These are phyloP conservation scores for Cyclophora albipunctata DNA, from an alignment of 2,888 invertebrate species.

Conservation along the genomic window DNA sequence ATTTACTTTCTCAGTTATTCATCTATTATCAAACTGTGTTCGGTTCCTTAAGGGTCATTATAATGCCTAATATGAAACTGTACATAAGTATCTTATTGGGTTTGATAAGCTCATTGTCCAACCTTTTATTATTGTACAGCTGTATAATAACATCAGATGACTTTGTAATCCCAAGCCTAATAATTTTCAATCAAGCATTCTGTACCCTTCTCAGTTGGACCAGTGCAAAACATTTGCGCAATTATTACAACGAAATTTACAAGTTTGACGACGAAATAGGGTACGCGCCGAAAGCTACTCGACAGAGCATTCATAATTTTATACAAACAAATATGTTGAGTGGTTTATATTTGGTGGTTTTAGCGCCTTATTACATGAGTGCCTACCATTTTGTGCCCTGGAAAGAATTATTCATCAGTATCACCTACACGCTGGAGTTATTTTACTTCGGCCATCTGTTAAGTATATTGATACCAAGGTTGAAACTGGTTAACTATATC, in stretches of 20 bases:
- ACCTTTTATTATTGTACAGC: too few species aligned
- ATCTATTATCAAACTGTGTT: slow-evolving; percentile 26
- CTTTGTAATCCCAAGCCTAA: too few species aligned
- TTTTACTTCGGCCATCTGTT: slow-evolving; percentile 44
- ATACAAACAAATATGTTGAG: slow-evolving; percentile 6
- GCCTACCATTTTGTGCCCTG: too few species aligned
- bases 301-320: slow-evolving; percentile 29
- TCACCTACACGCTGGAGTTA: slow-evolving; percentile 32
- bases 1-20: slow-evolving; percentile 35
- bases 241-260: slow-evolving; percentile 32
- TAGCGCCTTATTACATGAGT: too few species aligned
- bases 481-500: slow-evolving; percentile 40
- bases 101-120: too few species aligned
- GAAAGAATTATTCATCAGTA: slow-evolving; percentile 1
- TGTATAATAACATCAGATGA: too few species aligned
- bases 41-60: slow-evolving; percentile 33
- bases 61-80: slow-evolving; percentile 10
- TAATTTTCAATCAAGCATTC: too few species aligned
- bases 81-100: too few species aligned
- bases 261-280: slow-evolving; percentile 39
- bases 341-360: too few species aligned
- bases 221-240: too few species aligned
- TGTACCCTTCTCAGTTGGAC: too few species aligned
- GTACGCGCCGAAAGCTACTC: slow-evolving; percentile 31
- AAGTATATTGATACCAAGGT: slow-evolving; percentile 35